Conservation (phyloP, 2,888 invertebrate species). For the Lampropteryx suffumata region DNA sequence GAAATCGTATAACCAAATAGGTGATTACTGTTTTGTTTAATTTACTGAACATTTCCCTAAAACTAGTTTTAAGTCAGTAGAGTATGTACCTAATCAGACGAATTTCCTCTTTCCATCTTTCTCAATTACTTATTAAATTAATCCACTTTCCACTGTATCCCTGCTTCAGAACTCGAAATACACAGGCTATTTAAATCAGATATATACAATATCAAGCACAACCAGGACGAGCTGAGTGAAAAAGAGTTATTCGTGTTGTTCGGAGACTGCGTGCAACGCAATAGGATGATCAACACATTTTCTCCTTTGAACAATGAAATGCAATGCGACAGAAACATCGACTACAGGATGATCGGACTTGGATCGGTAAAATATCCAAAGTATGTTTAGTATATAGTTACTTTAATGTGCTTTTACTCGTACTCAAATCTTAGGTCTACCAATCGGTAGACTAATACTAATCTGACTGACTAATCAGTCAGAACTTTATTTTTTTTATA, state of each 20-base stretch:
- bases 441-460: too few species aligned
- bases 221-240: slow-evolving; percentile 27
- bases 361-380: slow-evolving; percentile 54
- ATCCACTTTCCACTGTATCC: not conserved
- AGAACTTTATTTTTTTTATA: too few species aligned
- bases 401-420: too few species aligned
- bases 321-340: slow-evolving; percentile 60
- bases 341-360: slow-evolving; percentile 76
- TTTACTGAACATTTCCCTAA: too few species aligned
- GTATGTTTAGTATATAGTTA: slow-evolving; percentile 25
- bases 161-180: slow-evolving; percentile 75
- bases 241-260: slow-evolving; percentile 49
- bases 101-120: too few species aligned
- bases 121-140: too few species aligned
- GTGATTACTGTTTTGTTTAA: slow-evolving; percentile 45
- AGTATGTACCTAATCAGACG: too few species aligned
- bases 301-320: slow-evolving; percentile 79
- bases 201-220: slow-evolving; percentile 74
- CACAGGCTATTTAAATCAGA: slow-evolving; percentile 80
- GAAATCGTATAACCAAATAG: slow-evolving; percentile 76
- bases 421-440: too few species aligned
- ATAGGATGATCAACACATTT: slow-evolving; percentile 67
- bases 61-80: too few species aligned
- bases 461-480: too few species aligned
- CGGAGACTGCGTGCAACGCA: slow-evolving; percentile 65